Evolutionary conservation across 2,113 vertebrate genomes (phyloP), one percentile per base, ranked within the genome.

Genomic region (Chaetops frenatus): DNA sequence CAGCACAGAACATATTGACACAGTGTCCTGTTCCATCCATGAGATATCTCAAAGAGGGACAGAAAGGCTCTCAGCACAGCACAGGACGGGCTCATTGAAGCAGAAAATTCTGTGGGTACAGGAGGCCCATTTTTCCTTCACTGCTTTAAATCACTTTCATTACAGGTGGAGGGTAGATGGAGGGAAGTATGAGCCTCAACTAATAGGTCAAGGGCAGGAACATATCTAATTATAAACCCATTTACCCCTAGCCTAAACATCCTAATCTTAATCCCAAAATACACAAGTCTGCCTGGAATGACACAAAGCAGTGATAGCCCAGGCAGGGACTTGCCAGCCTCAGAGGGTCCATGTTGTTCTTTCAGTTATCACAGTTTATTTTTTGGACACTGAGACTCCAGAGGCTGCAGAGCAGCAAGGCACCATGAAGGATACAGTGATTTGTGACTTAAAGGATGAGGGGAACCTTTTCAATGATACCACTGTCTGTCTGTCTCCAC

Each of bases 221-320:
- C 12, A 38, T 38, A 72, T 50, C 40, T 69, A 81, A 64, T 89
- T 86, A 89, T 85, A 90, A 94, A 61, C n/a, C 40, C 62, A 66
- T 82, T 88, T 78, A 22, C 23, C n/a, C 69, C 48, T 81, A 92
- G 83, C 53, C 92, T 94, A 94, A 97, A 89, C 94, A 96, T 81
- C 76, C 57, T 85, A 94, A 91, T 94, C 94, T 92, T 38, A 82
- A 81, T 64, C 45, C 13, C 77, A 70, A 85, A 89, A 45, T 47
- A 90, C 1, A 91, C 54, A 69, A 84, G 23, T 85, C 88, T 90
- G 69, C 72, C 53, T 62, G 50, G 58, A 87, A 66, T 1, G 1
- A 65, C 2, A 0, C 44, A 76, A 36, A 87, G 16, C 67, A 65
- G 62, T 0, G 0, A 74, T 15, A 92, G 57, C 56, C 64, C 23